Evolutionary conservation across 1,140 invertebrate species (phyloP), one percentile per base, ranked within the genome.

Genomic region (Euwallacea fornicatus): DNA sequence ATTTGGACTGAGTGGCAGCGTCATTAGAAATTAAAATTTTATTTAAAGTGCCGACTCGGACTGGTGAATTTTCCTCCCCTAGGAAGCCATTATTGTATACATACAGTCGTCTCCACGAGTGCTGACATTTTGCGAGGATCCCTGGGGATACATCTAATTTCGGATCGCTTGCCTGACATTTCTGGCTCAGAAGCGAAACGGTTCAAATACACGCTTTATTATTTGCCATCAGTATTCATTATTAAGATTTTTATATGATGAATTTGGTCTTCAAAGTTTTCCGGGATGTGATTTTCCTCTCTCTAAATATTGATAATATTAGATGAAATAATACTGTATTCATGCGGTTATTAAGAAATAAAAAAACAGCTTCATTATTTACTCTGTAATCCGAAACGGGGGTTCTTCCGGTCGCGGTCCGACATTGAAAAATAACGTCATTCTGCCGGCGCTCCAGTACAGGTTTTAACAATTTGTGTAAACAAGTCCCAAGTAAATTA

Each of bases 11-110:
- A 33, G 21, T 33, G 41, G 55, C 61, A 42, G 60, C 67, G 62
- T 71, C 66, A 71, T 66, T 66, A 63, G 46, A 71, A 71, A 66
- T 71, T 71, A 66, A 71, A 71, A 60, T 71, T 71, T 71, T 71
- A 71, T 71, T 66, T 66, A 58, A 62, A 66, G 62, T 71, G 56
- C 54, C 33, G 54, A 16, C 9, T 66, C 61, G 42, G 33, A 66
- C 46, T 47, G 56, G 69, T 60, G 53, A 65, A 64, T 65, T 47
- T 44, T 53, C 54, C 62, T 71, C 69, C 69, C 69, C 63, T 33
- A 42, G 69, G 63, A 71, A 59, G 69, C 58, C 44, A 71, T 71
- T 71, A 71, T 71, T 71, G 69, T 71, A 71, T 65, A 33, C 21
- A 71, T 66, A 53, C 54, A 71, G 64, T 60, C 69, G 61, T 71